Conservation (phyloP, 2,113 vertebrate species). For the Gallinago paraguaiae region DNA sequence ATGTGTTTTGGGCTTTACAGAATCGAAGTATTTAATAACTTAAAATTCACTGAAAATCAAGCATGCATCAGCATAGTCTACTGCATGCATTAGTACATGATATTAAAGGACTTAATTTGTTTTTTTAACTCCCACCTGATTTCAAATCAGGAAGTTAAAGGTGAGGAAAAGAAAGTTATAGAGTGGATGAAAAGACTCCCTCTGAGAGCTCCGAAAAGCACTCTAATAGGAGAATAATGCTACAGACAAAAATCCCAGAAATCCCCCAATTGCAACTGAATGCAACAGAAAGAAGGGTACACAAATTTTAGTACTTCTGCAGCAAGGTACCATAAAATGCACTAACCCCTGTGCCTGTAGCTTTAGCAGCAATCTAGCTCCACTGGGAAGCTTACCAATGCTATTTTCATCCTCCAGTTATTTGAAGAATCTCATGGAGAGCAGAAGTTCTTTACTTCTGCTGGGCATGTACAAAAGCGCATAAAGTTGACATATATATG, state of each 20-base stretch:
- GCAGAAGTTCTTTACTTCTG: neutral
- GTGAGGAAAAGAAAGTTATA: neutral
- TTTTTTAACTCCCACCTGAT: neutral
- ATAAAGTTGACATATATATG: neutral
- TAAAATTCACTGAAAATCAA: neutral
- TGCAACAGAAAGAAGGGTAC: neutral
- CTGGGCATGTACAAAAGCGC: neutral
- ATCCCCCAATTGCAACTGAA: rapidly evolving
- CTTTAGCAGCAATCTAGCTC: neutral
- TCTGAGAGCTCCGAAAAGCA: neutral
- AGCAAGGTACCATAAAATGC: neutral
- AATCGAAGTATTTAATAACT: neutral
- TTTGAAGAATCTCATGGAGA: neutral
- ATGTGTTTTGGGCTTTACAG: neutral
- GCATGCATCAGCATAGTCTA: neutral
- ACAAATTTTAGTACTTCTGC: neutral
- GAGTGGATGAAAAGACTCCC: neutral
- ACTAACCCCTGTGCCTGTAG: neutral
- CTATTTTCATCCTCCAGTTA: neutral
- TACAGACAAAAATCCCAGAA: neutral
- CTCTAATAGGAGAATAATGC: neutral
- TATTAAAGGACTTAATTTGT: neutral
- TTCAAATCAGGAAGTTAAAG: neutral
- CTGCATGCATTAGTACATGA: neutral
- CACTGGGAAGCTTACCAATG: neutral